Percentiles rank a stretch among this genome's conserved stretches.
These are phyloP conservation scores for Rattus norvegicus DNA, from an alignment of 2,113 vertebrate species.

Conservation along the genomic window DNA sequence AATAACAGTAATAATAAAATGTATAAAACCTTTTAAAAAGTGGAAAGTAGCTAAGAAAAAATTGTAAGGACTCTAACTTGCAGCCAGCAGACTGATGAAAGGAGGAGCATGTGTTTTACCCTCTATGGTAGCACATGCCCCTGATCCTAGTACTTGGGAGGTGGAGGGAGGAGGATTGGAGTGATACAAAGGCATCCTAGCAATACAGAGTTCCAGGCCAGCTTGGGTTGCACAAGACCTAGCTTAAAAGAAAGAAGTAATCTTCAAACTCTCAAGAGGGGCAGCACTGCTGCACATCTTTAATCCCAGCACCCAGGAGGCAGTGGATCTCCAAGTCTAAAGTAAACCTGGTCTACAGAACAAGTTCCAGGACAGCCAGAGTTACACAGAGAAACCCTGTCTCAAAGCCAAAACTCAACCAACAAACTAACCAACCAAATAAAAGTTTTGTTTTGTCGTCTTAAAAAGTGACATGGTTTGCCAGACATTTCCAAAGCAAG, in stretches of 20 bases:
- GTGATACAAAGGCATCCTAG: neutral
- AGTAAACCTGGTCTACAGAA: neutral
- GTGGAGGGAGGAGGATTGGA: neutral
- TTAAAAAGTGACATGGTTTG: neutral
- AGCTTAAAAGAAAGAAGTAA: neutral
- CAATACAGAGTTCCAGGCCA: neutral
- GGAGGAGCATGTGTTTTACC: neutral
- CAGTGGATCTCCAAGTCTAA: neutral
- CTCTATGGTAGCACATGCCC: neutral
- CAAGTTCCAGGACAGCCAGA: neutral
- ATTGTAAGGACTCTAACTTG: neutral
- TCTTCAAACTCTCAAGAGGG: neutral
- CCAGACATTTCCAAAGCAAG: neutral
- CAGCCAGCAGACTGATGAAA: neutral
- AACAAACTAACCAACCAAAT: neutral
- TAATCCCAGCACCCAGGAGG: neutral
- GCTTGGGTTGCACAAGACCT: neutral
- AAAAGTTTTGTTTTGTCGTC: neutral
- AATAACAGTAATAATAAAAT: neutral
- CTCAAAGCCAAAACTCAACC: neutral
- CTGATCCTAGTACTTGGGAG: neutral
- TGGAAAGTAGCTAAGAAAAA: neutral
- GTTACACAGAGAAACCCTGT: neutral
- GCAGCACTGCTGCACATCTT: neutral
- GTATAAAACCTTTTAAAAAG: neutral